A percentile compares a stretch with the other conserved stretches of the same genome.
phyloP scores from a whole-genome alignment of 1,140 invertebrate species.

The Lepidurus arcticus region DNA sequence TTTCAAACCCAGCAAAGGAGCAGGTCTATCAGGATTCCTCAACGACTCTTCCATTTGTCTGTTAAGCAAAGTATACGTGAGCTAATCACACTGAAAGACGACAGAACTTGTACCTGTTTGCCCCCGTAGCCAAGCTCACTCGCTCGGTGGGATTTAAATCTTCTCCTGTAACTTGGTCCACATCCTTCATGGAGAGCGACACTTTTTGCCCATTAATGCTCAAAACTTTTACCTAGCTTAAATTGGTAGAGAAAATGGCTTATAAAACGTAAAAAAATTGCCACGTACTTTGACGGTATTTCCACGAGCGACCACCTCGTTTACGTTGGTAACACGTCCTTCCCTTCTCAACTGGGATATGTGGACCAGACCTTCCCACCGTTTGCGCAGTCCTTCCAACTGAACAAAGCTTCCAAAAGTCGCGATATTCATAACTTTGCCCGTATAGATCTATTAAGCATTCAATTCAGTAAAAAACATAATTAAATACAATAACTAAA shows the following conservation, averaged over 20 bases:
- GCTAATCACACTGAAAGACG: background rate
- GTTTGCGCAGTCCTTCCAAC: constrained; percentile 74
- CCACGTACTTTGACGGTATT: constrained; percentile 76
- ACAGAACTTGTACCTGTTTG: constrained; percentile 31
- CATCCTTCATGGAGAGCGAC: constrained; percentile 97
- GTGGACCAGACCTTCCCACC: constrained; percentile 94
- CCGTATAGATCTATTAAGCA: constrained; percentile 57
- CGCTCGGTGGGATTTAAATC: constrained; percentile 80
- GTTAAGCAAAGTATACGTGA: constrained; percentile 22
- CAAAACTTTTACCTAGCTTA: constrained; percentile 65
- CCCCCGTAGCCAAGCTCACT: constrained; percentile 36
- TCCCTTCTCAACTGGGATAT: constrained; percentile 91
- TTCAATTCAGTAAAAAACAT: constrained; percentile 55
- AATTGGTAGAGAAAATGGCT: constrained; percentile 40
- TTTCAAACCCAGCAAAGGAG: constrained; percentile 62
- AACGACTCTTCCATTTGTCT: constrained; percentile 38
- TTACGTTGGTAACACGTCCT: constrained; percentile 88
- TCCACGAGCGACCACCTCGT: constrained; percentile 85
- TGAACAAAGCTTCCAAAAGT: constrained; percentile 97
- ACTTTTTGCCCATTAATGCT: constrained; percentile 89
- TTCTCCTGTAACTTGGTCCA: constrained; percentile 87
- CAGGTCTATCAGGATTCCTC: constrained; percentile 80
- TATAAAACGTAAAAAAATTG: constrained; percentile 37
- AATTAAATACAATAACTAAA: background rate
- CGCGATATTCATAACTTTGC: constrained; percentile 91